These are phyloP conservation scores for Acrobasis repandana DNA, from an alignment of 2,888 invertebrate species.

Conservation along the genomic window DNA sequence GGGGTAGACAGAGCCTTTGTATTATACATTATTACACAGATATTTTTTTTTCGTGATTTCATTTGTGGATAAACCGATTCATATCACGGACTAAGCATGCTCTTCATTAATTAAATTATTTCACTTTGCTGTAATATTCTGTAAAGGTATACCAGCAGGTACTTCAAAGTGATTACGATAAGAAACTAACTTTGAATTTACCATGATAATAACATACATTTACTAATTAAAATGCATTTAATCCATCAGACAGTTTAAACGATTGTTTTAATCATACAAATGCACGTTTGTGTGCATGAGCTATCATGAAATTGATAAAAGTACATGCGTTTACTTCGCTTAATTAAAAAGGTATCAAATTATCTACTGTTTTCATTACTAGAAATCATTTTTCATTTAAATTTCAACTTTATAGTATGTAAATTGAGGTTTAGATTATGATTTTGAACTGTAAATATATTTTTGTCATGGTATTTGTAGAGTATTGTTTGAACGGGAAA, in stretches of 20 bases:
- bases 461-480: neutral
- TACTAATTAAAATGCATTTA: constrained; percentile 5
- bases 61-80: too few relatives aligned
- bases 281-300: constrained; percentile 2
- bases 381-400: neutral
- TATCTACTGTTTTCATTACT: neutral
- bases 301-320: constrained; percentile 9
- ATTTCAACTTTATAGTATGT: neutral
- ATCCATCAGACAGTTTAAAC: neutral
- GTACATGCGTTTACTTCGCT: constrained; percentile 9
- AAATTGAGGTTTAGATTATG: neutral
- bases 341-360: constrained; percentile 9
- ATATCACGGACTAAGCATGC: too few relatives aligned
- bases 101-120: too few relatives aligned
- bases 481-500: neutral
- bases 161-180: neutral
- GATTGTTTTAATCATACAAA: constrained; percentile 17
- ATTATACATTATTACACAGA: too few relatives aligned
- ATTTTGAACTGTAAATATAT: neutral
- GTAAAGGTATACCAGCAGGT: neutral
- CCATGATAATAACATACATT: neutral
- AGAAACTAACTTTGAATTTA: neutral
- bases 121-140: too few relatives aligned
- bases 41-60: too few relatives aligned
- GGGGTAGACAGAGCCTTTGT: too few relatives aligned